Base-by-base conservation (phyloP, 1,140 invertebrate genomes). In the Tyrophagus putrescentiae region DNA sequence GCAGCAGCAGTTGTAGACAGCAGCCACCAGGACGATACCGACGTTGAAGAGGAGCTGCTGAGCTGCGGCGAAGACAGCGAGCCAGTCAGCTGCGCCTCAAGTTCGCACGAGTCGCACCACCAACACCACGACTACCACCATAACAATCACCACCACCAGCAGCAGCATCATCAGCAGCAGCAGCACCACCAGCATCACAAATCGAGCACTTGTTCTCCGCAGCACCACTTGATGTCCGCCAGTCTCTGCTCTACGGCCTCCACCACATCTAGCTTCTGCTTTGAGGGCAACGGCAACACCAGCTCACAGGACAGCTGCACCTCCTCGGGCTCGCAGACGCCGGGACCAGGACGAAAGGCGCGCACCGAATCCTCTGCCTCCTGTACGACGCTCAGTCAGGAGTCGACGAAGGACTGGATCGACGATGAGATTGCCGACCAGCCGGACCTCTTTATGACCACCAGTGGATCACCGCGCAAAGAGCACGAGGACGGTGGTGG, bases 401-500 rank as follows among this genome's bases (percentile, higher is more conserved):
- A 4, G 78, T 81, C 61, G 80, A 80, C 45, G 81, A 82, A 39
- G 76, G 82, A 58, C 79, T 82, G 67, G 41, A 85, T 86, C 62
- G 87, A 91, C 67, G 87, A 91, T 66, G 87, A 91, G 71, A 90
- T 90, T 48, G 84, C 84, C 11, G 87, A 91, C 72, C 87, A 91
- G 69, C 87, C 87, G 9, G 85, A 81, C 0, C 71, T 91, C 52
- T 76, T 85, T 1, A 86, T 87, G 34, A 23, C 61, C 32, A 50
- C 5, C 41, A 63, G 11, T 45, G 64, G 60, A 65, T 63, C 66
- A 11, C 1, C 31, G 33, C 2, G 27, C 25, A 52, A 52, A 21
- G 16, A 34, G 27, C 48, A 4, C 2, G 3, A 39, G 25, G 45
- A n/a, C 6, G 28, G 6, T 56, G 18, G 53, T 9, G 18, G 23